These are phyloP conservation scores for Triplophysa siluroides DNA, from an alignment of 2,113 vertebrate species.

Conservation along the genomic window DNA sequence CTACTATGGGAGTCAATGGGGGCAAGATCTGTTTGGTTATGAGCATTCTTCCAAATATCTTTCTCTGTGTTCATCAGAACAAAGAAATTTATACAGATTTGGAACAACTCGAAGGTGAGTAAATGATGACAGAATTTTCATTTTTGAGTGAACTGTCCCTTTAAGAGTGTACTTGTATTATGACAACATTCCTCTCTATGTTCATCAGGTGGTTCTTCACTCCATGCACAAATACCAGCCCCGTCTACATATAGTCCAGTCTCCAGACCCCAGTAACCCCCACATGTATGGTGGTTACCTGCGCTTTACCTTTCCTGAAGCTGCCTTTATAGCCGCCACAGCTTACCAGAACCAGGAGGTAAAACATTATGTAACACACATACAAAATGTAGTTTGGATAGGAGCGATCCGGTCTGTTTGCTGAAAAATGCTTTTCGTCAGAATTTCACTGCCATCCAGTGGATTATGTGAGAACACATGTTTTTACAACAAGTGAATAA, in stretches of 20 bases:
- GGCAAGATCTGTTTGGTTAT: too few species aligned
- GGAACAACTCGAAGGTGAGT: too few species aligned
- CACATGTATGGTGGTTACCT: conserved; percentile 34
- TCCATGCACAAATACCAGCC: conserved; percentile 67
- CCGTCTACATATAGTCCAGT: conserved; percentile 58
- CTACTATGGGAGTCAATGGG: too few species aligned
- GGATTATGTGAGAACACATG: conserved; percentile 17
- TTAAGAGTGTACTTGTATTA: neutral
- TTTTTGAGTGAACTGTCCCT: too few species aligned
- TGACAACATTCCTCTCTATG: neutral
- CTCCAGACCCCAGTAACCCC: conserved; percentile 45
- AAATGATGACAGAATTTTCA: too few species aligned
- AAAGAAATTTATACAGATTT: too few species aligned
- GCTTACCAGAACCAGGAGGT: conserved; percentile 66
- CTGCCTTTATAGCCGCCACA: conserved; percentile 63
- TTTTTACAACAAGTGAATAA: neutral
- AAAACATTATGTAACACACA: neutral
- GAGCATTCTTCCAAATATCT: too few species aligned
- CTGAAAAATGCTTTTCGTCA: neutral
- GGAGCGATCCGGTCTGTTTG: neutral
- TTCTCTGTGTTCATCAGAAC: too few species aligned
- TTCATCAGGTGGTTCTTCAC: conserved; percentile 62
- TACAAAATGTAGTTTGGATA: neutral
- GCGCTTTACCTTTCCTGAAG: conserved; percentile 59
- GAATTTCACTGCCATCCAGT: conserved; percentile 49